Evolutionary conservation across 2,113 vertebrate species (phyloP).

Genomic region (Heptranchias perlo): DNA sequence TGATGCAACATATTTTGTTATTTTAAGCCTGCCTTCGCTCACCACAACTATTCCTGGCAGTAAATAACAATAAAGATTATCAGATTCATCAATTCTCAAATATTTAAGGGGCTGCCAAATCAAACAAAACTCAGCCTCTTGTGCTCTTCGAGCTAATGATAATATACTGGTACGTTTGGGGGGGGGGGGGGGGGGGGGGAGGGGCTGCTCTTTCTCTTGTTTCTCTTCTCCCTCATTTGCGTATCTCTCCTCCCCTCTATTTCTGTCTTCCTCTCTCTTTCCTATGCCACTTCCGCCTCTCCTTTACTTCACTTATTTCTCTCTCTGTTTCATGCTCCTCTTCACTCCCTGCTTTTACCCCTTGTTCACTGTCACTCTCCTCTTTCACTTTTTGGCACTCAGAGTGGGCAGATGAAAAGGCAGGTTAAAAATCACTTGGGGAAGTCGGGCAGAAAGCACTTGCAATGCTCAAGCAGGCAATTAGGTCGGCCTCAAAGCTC

Average conservation of each 20-base stretch:
- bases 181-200: too few species aligned
- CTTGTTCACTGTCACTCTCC: too few species aligned
- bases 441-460: background rate
- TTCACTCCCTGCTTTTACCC: background rate
- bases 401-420: background rate
- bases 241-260: background rate
- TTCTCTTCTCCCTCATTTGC: background rate
- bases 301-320: background rate
- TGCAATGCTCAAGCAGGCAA: background rate
- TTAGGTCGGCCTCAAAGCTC: background rate
- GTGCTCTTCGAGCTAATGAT: background rate
- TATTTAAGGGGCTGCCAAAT: background rate
- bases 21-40: background rate
- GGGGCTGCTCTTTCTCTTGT: too few species aligned
- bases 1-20: background rate
- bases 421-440: background rate
- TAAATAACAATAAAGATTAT: background rate
- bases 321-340: background rate
- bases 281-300: background rate
- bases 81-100: background rate
- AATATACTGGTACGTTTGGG: background rate
- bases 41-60: background rate
- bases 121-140: background rate
- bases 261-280: background rate
- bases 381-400: too few species aligned